A percentile compares a stretch with the other conserved stretches of the same genome.
Evolutionary conservation across 2,797 vertebrate genomes (phyloP).

Genomic region (Neoniphon sammara): DNA sequence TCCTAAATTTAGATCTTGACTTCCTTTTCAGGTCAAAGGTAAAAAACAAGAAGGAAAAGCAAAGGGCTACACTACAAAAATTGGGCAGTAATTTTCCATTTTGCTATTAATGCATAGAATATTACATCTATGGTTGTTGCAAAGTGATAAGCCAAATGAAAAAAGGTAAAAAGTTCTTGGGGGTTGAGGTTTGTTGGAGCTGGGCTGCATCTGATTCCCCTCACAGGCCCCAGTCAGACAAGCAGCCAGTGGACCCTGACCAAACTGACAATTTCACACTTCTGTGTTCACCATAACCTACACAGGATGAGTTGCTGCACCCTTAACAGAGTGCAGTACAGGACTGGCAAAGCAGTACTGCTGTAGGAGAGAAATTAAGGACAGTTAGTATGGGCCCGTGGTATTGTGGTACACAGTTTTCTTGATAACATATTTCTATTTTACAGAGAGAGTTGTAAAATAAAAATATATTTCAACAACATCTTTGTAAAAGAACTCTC

Average conservation of each 20-base stretch:
- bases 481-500: constrained; percentile 88
- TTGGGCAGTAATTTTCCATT: constrained; percentile 20
- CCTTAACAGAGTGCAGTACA: constrained; percentile 99
- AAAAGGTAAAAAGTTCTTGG: constrained; percentile 11
- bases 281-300: constrained; percentile 99
- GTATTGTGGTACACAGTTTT: constrained; percentile 96
- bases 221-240: constrained; percentile 67
- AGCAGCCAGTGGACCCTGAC: constrained; percentile 79
- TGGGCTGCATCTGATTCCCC: constrained; percentile 73
- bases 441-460: constrained; percentile 84
- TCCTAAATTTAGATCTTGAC: constrained; percentile 49
- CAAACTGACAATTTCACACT: constrained; percentile 89
- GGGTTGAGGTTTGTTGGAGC: constrained; percentile 60
- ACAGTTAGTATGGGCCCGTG: constrained; percentile 99
- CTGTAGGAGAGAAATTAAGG: constrained; percentile 99
- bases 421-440: constrained; percentile 87
- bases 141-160: constrained; percentile 25
- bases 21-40: constrained; percentile 43
- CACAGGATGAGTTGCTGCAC: constrained; percentile 99
- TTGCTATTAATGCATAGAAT: background rate
- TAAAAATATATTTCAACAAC: constrained; percentile 88
- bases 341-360: constrained; percentile 99
- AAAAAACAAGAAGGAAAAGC: constrained; percentile 11
- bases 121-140: constrained; percentile 13
- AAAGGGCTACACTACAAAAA: constrained; percentile 26